Evolutionary conservation across 2,888 invertebrate species (phyloP).

Genomic region (Caenorhabditis sp.): DNA sequence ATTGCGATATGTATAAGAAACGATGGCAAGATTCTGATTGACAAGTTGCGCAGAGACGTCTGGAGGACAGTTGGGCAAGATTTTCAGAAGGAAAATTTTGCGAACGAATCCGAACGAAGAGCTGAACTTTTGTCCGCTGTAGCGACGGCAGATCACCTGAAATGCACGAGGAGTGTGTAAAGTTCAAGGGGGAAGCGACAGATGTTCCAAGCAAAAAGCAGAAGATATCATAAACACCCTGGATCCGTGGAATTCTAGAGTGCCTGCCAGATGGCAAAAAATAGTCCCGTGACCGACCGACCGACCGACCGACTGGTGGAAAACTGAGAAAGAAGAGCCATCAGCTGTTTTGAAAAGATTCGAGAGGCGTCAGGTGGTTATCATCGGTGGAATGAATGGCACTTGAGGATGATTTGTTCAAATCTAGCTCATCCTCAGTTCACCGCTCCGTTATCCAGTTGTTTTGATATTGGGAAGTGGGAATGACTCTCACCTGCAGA

Average conservation of each 20-base stretch:
- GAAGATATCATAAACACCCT: background rate
- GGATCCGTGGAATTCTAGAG: slow-evolving; percentile 1
- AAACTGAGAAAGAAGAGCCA: slow-evolving; percentile 4
- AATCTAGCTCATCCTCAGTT: background rate
- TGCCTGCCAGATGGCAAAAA: slow-evolving; percentile 21
- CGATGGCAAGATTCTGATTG: slow-evolving; percentile 54
- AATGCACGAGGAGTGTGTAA: slow-evolving; percentile 15
- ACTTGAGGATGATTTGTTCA: background rate
- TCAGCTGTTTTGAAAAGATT: slow-evolving; percentile 35
- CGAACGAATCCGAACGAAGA: slow-evolving; percentile 43
- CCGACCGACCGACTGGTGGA: slow-evolving; percentile 1
- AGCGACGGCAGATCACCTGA: slow-evolving; percentile 60
- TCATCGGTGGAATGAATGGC: background rate
- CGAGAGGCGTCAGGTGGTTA: slow-evolving; percentile 17
- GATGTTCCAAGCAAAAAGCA: slow-evolving; percentile 8
- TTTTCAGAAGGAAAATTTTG: slow-evolving; percentile 45
- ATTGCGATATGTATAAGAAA: slow-evolving; percentile 63
- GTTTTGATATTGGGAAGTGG: too few species aligned
- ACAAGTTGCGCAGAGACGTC: slow-evolving; percentile 29
- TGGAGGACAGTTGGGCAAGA: slow-evolving; percentile 31
- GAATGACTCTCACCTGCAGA: slow-evolving; percentile 39
- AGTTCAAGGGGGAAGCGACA: slow-evolving; percentile 2
- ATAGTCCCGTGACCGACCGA: slow-evolving; percentile 12
- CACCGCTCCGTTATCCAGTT: background rate
- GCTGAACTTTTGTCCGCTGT: slow-evolving; percentile 45